Conservation (phyloP, 1,140 invertebrate species). For the Drosophila kurseongensis region DNA sequence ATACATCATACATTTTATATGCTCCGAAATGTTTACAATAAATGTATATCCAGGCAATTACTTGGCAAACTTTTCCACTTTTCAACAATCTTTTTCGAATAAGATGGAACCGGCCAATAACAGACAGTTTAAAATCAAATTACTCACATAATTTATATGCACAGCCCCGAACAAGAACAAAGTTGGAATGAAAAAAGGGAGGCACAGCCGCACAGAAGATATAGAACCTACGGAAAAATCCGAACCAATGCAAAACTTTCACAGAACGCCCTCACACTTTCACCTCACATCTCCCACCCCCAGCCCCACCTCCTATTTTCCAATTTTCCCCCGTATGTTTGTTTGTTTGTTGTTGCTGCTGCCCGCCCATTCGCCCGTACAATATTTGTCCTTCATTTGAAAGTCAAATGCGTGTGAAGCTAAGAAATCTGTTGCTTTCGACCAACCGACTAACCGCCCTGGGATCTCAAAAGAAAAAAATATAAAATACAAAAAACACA, state of each 20-base stretch:
- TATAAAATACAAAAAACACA: conserved; percentile 13
- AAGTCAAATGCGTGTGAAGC: conserved; percentile 82
- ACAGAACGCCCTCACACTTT: conserved; percentile 63
- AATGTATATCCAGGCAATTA: conserved; percentile 34
- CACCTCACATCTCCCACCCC: conserved; percentile 2
- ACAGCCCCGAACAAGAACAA: conserved; percentile 54
- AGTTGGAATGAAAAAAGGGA: conserved; percentile 41
- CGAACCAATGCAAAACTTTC: conserved; percentile 72
- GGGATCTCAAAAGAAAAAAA: conserved; percentile 40
- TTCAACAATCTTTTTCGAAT: conserved; percentile 30
- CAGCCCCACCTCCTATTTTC: conserved; percentile 34
- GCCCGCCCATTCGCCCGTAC: conserved; percentile 57
- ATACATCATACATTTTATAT: conserved; percentile 6
- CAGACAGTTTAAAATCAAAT: conserved; percentile 78
- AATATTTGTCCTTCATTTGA: conserved; percentile 83
- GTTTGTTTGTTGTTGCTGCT: conserved; percentile 60
- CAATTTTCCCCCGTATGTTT: conserved; percentile 37
- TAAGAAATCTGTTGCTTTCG: conserved; percentile 76
- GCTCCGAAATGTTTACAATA: conserved; percentile 17
- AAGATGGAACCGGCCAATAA: conserved; percentile 54
- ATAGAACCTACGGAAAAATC: conserved; percentile 28
- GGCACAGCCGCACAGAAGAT: conserved; percentile 16
- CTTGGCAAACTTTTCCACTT: conserved; percentile 51
- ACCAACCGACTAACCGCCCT: conserved; percentile 41
- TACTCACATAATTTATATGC: conserved; percentile 80